Evolutionary conservation across 2,888 invertebrate species (phyloP).

Genomic region (Pollenia labialis): DNA sequence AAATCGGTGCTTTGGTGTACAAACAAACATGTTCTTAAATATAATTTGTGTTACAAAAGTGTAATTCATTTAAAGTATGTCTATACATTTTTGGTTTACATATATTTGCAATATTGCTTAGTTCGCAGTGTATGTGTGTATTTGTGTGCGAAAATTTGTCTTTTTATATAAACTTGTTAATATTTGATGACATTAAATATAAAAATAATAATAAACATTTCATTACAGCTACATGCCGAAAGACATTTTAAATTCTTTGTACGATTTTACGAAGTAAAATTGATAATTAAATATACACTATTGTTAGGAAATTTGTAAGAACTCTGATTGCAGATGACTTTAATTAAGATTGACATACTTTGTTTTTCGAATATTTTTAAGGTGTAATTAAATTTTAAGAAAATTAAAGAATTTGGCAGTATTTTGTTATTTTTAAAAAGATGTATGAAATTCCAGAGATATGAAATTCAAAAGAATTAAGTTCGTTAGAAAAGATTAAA

Average conservation of each 20-base stretch:
- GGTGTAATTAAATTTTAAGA: too few species aligned
- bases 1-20: too few species aligned
- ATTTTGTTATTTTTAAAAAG: too few species aligned
- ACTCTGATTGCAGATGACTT: background rate
- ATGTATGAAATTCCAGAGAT: too few species aligned
- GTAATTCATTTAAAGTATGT: background rate
- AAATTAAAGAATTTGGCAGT: too few species aligned
- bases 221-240: constrained; percentile 15
- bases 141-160: constrained; percentile 5
- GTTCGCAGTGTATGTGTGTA: background rate
- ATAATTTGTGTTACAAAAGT: too few species aligned
- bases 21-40: too few species aligned
- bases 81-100: background rate
- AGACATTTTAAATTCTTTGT: background rate
- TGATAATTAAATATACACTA: background rate
- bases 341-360: background rate
- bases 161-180: constrained; percentile 47
- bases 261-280: background rate
- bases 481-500: too few species aligned
- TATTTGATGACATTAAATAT: constrained; percentile 61
- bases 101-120: background rate
- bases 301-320: background rate
- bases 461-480: too few species aligned
- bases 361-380: too few species aligned
- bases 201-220: constrained; percentile 55